Base-by-base conservation (phyloP, 1,140 invertebrate species). In the Leptopilina clavipes region DNA sequence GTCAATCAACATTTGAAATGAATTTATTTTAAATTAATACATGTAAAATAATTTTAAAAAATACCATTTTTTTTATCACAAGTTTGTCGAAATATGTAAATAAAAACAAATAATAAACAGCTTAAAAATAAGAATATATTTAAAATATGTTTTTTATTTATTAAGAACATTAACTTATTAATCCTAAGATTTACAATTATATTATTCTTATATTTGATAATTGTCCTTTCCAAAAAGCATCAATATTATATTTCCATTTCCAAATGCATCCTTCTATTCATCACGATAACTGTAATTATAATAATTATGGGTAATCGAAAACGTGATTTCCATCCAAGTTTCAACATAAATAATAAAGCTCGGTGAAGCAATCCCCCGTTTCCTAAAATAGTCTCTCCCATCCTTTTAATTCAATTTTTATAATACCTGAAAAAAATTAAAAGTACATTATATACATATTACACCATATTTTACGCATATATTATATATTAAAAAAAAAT, bases 321-420 rank as follows among this genome's bases (percentile, higher is more conserved):
- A 19, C 91, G 89, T 8, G 91, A 91, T 71, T 91, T 89, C 93
- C 93, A 94, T 6, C 92, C 93, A 22, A 93, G 87, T 37, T 90
- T 87, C 17, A 94, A 86, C 83, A 93, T 91, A 70, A 93, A 93
- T 18, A 92, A 84, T 18, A 90, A 71, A 0, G 86, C 78, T 25
- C 83, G 81, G 77, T 90, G 89, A 76, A 89, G 79, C 11, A 82
- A 85, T 0, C 87, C 88, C 6, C 86, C 84, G 12, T 71, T 86
- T 48, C 85, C 84, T 8, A 89, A 70, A 59, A 89, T 85, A 71
- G 84, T 80, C 54, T 84, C 82, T 52, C 78, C 73, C 74, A 81
- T 71, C 84, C 88, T 85, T 72, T 76, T 86, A 45, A 18, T 72
- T 25, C n/a, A 37, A 40, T 40, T 48, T 22, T 25, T 18, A 25